Evolutionary conservation across 2,888 invertebrate species (phyloP).

Genomic region (Pimpla rufipes): DNA sequence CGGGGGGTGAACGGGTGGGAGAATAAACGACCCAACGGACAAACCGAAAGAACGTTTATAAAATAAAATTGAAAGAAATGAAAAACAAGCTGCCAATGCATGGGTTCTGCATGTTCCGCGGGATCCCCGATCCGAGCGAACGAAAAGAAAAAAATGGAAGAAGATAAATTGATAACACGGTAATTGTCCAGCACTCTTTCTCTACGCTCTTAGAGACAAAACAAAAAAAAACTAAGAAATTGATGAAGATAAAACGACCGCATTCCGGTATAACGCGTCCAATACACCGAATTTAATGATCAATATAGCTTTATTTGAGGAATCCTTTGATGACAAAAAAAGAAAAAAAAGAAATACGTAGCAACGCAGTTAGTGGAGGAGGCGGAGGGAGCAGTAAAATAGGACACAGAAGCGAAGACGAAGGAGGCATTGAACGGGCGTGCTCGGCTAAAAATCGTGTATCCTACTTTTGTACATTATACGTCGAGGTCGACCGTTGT

Average conservation of each 20-base stretch:
- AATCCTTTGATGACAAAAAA: slow-evolving; percentile 70
- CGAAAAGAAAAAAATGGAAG: slow-evolving; percentile 13
- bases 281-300: slow-evolving; percentile 82
- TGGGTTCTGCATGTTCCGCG: slow-evolving; percentile 67
- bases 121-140: slow-evolving; percentile 62
- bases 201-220: slow-evolving; percentile 77
- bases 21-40: neutral
- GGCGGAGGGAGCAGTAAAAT: slow-evolving; percentile 20
- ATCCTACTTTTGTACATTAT: slow-evolving; percentile 81
- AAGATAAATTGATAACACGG: slow-evolving; percentile 24
- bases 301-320: slow-evolving; percentile 77
- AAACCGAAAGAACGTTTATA: neutral
- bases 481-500: slow-evolving; percentile 73
- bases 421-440: slow-evolving; percentile 39
- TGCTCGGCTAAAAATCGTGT: slow-evolving; percentile 71
- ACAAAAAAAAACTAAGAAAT: slow-evolving; percentile 59
- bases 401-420: neutral
- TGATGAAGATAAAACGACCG: slow-evolving; percentile 72
- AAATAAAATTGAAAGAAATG: slow-evolving; percentile 27
- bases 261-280: slow-evolving; percentile 82
- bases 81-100: slow-evolving; percentile 74
- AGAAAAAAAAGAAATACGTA: slow-evolving; percentile 65
- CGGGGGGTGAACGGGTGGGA: slow-evolving; percentile 1
- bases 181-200: slow-evolving; percentile 79
- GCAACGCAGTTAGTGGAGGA: slow-evolving; percentile 27